Conservation (phyloP, 2,888 invertebrate species). For the Vandiemenella viatica region DNA sequence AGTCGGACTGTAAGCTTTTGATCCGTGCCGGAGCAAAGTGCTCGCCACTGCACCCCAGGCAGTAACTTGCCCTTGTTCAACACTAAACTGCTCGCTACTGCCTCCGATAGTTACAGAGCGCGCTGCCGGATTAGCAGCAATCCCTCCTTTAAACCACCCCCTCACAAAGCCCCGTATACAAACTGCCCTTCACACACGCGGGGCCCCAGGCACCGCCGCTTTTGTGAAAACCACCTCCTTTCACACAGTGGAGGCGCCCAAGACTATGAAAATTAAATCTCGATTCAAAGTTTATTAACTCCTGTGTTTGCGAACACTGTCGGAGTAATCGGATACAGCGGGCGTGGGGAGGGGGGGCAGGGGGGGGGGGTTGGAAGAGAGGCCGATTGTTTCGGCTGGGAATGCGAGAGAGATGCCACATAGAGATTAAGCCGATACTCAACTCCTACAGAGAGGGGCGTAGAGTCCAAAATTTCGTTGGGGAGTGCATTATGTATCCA, state of each 20-base stretch:
- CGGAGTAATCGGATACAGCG: slow-evolving; percentile 3
- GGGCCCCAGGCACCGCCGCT: neutral
- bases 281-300: slow-evolving; percentile 8
- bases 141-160: neutral
- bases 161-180: neutral
- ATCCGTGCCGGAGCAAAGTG: no score
- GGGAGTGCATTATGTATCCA: no score
- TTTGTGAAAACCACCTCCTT: no score
- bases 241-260: no score
- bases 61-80: neutral
- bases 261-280: slow-evolving; percentile 8
- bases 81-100: neutral
- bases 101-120: neutral
- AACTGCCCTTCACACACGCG: neutral
- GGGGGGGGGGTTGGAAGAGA: neutral
- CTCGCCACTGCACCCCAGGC: no score
- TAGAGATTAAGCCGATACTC: no score
- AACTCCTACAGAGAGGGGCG: no score
- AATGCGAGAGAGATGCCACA: no score
- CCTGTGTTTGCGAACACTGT: slow-evolving; percentile 1
- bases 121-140: neutral
- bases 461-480: no score
- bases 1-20: no score
- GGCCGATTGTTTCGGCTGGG: no score
- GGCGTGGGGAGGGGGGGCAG: neutral